phyloP scores from a whole-genome alignment of 2,888 invertebrate species.

The Xanthorhoe spadicearia region DNA sequence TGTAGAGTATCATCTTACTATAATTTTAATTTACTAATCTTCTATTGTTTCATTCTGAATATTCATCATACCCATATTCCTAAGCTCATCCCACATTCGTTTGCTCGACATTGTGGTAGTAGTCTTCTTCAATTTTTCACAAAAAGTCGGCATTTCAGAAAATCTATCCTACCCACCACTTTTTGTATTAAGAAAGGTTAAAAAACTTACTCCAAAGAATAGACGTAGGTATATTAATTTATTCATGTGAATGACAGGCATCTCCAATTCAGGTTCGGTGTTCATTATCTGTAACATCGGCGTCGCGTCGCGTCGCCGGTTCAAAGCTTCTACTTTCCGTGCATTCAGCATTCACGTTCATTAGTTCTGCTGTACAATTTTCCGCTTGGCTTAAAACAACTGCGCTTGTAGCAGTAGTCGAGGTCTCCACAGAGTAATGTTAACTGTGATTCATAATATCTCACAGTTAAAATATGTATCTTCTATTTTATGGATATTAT shows the following conservation, averaged over 20 bases:
- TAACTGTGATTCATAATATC: not conserved
- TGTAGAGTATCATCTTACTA: no score
- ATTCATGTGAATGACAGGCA: slow-evolving; percentile 77
- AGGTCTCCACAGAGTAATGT: slow-evolving; percentile 3
- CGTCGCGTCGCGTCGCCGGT: no score
- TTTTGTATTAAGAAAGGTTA: not conserved
- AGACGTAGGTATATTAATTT: slow-evolving; percentile 56
- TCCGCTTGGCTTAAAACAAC: slow-evolving; percentile 23
- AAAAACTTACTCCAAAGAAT: slow-evolving; percentile 58
- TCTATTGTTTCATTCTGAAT: no score
- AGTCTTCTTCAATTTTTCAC: no score
- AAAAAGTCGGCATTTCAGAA: no score
- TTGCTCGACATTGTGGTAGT: no score
- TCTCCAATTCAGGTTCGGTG: slow-evolving; percentile 21
- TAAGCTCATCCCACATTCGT: no score
- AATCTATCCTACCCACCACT: no score
- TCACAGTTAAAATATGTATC: no score
- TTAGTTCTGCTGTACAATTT: slow-evolving; percentile 23
- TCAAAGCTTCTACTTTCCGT: slow-evolving; percentile 17
- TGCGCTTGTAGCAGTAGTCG: slow-evolving; percentile 8
- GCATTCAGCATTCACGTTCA: slow-evolving; percentile 20
- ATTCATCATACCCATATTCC: no score
- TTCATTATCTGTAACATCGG: slow-evolving; percentile 19
- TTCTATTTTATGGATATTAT: no score
- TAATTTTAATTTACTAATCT: no score